Conservation (phyloP, 2,113 vertebrate species). For the Marcusenius ussheri region DNA sequence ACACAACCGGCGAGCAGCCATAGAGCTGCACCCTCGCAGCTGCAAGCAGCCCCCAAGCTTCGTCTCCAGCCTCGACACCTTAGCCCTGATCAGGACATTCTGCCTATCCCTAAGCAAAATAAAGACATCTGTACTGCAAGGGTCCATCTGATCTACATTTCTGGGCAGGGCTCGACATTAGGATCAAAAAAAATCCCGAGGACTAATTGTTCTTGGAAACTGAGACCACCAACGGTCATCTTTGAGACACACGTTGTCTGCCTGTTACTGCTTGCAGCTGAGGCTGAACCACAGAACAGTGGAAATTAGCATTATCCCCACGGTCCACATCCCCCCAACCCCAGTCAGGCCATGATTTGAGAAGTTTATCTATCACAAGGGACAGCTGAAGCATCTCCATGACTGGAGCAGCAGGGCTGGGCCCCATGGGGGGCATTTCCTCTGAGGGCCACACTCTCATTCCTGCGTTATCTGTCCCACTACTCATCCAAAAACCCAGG, state of each 20-base stretch:
- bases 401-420: not conserved
- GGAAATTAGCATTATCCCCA: not conserved
- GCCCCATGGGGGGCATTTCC: not conserved
- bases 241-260: conserved; percentile 16
- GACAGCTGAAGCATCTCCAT: not conserved
- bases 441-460: conserved; percentile 10
- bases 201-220: conserved; percentile 40
- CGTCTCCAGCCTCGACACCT: not conserved
- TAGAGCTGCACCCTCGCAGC: not conserved
- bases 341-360: not conserved
- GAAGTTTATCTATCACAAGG: not conserved
- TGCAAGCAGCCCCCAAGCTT: not conserved
- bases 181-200: conserved; percentile 50
- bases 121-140: conserved; percentile 32
- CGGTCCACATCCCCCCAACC: not conserved
- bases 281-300: not conserved
- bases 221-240: conserved; percentile 37
- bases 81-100: not conserved
- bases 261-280: not conserved
- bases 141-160: conserved; percentile 12
- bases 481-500: conserved; percentile 4
- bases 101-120: not conserved
- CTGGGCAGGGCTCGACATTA: conserved; percentile 34
- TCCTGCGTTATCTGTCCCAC: conserved; percentile 22
- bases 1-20: not conserved